Evolutionary conservation across 2,797 vertebrate species (phyloP).

Genomic region (Paramormyrops hopkinsi): DNA sequence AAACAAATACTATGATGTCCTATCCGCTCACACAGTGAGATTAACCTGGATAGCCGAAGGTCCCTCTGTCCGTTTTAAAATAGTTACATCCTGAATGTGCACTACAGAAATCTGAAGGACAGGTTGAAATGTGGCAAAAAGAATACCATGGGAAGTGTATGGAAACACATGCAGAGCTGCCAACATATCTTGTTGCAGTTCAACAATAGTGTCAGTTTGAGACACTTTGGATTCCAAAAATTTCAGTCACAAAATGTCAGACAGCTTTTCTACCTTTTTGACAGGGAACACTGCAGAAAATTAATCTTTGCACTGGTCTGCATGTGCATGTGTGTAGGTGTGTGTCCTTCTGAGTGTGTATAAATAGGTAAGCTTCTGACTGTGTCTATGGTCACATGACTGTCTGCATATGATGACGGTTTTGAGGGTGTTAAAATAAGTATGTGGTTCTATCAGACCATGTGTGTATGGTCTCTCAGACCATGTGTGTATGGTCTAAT

Average conservation of each 20-base stretch:
- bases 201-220: neutral
- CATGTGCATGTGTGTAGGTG: neutral
- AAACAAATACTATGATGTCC: neutral
- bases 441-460: neutral
- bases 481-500: neutral
- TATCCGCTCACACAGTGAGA: neutral
- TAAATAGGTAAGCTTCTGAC: neutral
- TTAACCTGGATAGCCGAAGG: neutral
- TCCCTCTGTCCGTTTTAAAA: neutral
- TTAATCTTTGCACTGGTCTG: neutral
- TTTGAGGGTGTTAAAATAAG: neutral
- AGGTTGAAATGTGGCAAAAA: neutral
- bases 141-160: neutral
- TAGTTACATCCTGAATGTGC: neutral
- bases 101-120: neutral
- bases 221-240: slow-evolving; percentile 7
- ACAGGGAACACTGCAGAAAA: neutral
- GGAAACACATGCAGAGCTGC: neutral
- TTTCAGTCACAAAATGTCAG: neutral
- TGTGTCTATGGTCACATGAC: neutral
- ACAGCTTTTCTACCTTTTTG: neutral
- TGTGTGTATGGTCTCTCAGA: neutral
- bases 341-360: neutral
- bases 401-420: neutral
- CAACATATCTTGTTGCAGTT: neutral